Evolutionary conservation across 2,113 vertebrate species (phyloP).

Genomic region (Prionailurus viverrinus): DNA sequence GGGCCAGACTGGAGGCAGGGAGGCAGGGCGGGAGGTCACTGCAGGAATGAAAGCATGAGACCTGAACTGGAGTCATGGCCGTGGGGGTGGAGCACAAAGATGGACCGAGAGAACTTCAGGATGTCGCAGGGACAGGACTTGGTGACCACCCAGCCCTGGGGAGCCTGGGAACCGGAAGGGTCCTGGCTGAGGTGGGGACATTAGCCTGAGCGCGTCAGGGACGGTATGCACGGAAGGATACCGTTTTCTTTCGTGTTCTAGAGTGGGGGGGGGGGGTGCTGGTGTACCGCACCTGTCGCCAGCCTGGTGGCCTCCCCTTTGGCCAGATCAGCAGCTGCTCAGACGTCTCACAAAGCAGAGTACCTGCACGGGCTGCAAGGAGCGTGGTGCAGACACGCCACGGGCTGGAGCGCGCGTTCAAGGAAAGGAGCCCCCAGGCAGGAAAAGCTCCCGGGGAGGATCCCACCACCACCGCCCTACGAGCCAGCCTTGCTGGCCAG

Average conservation of each 20-base stretch:
- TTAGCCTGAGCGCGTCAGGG: not conserved
- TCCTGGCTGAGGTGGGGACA: not conserved
- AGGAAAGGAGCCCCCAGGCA: not conserved
- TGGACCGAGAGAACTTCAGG: not conserved
- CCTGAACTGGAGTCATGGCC: not conserved
- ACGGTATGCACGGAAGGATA: slow-evolving; percentile 88
- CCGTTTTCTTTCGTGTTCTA: slow-evolving; percentile 93
- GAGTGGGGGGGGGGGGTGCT: slow-evolving; percentile 74
- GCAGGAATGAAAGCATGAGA: not conserved
- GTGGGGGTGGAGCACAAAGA: not conserved
- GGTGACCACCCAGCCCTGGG: not conserved
- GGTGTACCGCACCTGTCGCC: not conserved
- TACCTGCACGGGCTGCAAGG: not conserved
- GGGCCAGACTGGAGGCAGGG: not conserved
- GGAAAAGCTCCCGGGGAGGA: not conserved
- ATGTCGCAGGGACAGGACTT: not conserved
- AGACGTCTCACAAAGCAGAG: not conserved
- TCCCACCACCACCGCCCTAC: fast-evolving
- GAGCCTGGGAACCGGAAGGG: not conserved
- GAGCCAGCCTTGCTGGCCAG: not conserved
- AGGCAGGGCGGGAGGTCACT: not conserved
- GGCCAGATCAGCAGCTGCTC: not conserved
- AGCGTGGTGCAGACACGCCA: not conserved
- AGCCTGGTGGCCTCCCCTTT: not conserved
- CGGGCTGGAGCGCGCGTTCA: not conserved